phyloP scores from a whole-genome alignment of 2,797 vertebrate species.

The Myotis pilosus region DNA sequence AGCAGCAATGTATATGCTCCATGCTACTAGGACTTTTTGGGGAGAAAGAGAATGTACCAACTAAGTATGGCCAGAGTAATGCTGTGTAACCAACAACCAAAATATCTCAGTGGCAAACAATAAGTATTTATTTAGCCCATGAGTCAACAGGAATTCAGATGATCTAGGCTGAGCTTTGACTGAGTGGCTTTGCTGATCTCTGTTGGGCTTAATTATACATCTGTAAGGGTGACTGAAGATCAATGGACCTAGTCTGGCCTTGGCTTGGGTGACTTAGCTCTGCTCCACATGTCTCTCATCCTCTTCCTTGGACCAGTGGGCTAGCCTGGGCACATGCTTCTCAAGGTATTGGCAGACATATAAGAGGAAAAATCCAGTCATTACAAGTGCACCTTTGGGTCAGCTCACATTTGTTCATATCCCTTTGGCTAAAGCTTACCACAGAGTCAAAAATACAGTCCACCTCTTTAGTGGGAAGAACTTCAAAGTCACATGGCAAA shows the following conservation, averaged over 20 bases:
- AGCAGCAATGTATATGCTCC: background rate
- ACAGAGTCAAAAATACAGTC: slow-evolving; percentile 1
- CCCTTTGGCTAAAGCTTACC: background rate
- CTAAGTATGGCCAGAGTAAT: background rate
- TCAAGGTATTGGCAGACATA: slow-evolving; percentile 7
- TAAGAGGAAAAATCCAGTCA: background rate
- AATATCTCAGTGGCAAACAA: background rate
- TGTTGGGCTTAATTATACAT: background rate
- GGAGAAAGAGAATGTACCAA: slow-evolving; percentile 11
- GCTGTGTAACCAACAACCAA: background rate
- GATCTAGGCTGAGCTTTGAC: background rate
- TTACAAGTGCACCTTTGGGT: background rate
- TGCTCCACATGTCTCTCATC: background rate
- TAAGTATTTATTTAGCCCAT: background rate
- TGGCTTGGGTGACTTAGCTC: slow-evolving; percentile 24
- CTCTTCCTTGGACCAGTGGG: background rate
- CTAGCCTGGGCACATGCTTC: slow-evolving; percentile 22
- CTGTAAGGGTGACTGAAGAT: slow-evolving; percentile 5
- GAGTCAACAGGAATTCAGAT: background rate
- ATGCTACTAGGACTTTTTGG: background rate
- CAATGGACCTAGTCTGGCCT: background rate
- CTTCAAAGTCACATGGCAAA: slow-evolving; percentile 20
- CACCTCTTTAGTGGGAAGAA: background rate
- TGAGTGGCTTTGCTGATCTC: background rate
- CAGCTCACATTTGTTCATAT: slow-evolving; percentile 24